phyloP scores from a whole-genome alignment of 2,113 vertebrate genomes.

The Caranx ignobilis region DNA sequence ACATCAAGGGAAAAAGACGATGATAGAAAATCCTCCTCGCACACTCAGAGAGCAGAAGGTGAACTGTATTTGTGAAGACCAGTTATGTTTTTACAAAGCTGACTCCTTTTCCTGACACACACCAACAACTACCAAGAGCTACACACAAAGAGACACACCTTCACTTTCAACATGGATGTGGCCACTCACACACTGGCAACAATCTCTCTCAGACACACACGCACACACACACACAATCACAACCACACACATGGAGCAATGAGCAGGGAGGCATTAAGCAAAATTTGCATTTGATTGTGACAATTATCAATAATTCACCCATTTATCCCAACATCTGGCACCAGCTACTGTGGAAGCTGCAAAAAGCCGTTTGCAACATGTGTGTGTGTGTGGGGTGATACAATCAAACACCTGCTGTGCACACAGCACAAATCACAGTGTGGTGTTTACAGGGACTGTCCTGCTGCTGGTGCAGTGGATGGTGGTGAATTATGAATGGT shows the following conservation, averaged over 20 bases:
- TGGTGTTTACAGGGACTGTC: conserved; percentile 50
- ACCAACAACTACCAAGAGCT: not conserved
- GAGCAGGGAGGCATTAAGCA: conserved; percentile 25
- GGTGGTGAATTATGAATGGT: conserved; percentile 22
- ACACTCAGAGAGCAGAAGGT: not conserved
- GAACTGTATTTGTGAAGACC: not conserved
- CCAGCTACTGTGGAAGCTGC: conserved; percentile 23
- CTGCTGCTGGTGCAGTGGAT: conserved; percentile 28
- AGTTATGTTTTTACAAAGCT: not conserved
- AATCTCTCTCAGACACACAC: not conserved
- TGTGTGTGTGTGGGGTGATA: conserved; percentile 13
- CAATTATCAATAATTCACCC: conserved; percentile 54
- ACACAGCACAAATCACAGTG: conserved; percentile 55
- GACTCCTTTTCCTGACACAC: not conserved
- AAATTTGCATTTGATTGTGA: conserved; percentile 51
- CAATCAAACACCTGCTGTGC: conserved; percentile 71
- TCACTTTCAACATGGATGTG: not conserved
- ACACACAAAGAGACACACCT: not conserved
- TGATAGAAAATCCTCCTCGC: too few species aligned
- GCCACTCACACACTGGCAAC: not conserved
- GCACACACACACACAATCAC: not conserved
- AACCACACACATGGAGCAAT: conserved; percentile 7
- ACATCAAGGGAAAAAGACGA: not conserved
- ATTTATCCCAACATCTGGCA: conserved; percentile 47
- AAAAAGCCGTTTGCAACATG: not conserved